These are phyloP conservation scores for Naso thynnoides DNA, from an alignment of 2,797 vertebrate species.

Conservation along the genomic window DNA sequence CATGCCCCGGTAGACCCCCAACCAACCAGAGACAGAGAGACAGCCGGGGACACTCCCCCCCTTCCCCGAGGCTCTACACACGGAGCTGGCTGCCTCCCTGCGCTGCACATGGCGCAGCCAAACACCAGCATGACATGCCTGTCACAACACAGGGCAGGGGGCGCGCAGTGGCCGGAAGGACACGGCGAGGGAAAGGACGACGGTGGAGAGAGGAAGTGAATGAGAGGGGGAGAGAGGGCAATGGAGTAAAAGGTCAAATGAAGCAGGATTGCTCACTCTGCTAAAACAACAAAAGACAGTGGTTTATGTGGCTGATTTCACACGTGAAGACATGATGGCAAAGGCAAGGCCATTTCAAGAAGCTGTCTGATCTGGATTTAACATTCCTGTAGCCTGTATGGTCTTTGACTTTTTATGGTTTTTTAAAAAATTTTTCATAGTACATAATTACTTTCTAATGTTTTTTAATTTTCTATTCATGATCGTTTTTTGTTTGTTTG, in stretches of 20 bases:
- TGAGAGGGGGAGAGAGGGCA: slow-evolving; percentile 18
- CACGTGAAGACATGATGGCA: slow-evolving; percentile 47
- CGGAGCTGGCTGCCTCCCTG: slow-evolving; percentile 53
- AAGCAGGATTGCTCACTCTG: slow-evolving; percentile 41
- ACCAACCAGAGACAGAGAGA: slow-evolving; percentile 44
- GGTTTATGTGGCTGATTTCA: slow-evolving; percentile 64
- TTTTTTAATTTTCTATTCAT: not conserved
- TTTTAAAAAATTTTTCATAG: not conserved
- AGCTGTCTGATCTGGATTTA: slow-evolving; percentile 2
- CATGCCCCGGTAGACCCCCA: slow-evolving; percentile 43
- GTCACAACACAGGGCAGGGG: slow-evolving; percentile 69
- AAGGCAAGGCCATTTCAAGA: slow-evolving; percentile 27
- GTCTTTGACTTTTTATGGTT: no score
- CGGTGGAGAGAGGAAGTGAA: slow-evolving; percentile 1
- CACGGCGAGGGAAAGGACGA: slow-evolving; percentile 1
- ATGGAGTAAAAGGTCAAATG: slow-evolving; percentile 67
- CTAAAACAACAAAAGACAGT: slow-evolving; percentile 57
- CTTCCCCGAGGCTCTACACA: slow-evolving; percentile 15
- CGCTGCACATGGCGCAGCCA: slow-evolving; percentile 19
- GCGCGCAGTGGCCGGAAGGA: slow-evolving; percentile 31
- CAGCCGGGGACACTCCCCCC: slow-evolving; percentile 8
- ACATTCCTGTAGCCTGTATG: no score
- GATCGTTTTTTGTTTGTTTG: not conserved
- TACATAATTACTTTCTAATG: not conserved
- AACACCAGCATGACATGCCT: slow-evolving; percentile 57